These are phyloP conservation scores for Fistularia tabacaria DNA, from an alignment of 2,797 vertebrate genomes.

Conservation along the genomic window DNA sequence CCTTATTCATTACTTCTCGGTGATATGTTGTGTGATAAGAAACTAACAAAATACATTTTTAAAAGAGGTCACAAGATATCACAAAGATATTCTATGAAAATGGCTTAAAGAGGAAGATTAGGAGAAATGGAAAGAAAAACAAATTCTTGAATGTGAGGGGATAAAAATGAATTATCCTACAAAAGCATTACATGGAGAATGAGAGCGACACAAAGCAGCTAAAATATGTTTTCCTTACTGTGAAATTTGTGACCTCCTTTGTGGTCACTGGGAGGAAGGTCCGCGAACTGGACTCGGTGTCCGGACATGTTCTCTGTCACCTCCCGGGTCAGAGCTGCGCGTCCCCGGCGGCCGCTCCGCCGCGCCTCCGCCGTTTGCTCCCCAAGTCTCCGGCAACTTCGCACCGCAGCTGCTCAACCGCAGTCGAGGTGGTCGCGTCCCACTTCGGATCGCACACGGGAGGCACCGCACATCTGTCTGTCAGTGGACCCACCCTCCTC, in stretches of 20 bases:
- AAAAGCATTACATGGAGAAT: background rate
- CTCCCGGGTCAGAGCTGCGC: slow-evolving; percentile 33
- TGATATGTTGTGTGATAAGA: too few relatives aligned
- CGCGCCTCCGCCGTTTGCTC: slow-evolving; percentile 8
- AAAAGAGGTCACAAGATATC: too few relatives aligned
- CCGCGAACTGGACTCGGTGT: slow-evolving; percentile 81
- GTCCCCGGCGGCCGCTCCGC: slow-evolving; percentile 8
- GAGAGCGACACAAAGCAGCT: background rate
- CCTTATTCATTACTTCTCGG: too few relatives aligned
- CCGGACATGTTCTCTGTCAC: slow-evolving; percentile 69
- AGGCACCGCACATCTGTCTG: slow-evolving; percentile 9
- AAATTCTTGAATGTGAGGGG: too few relatives aligned
- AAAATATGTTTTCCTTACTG: slow-evolving; percentile 65
- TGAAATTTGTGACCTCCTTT: slow-evolving; percentile 65
- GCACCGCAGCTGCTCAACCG: slow-evolving; percentile 7
- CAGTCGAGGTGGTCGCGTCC: slow-evolving; percentile 17
- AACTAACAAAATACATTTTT: too few relatives aligned
- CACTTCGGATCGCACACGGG: slow-evolving; percentile 14
- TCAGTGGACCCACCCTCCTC: slow-evolving; percentile 35
- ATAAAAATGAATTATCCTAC: too few relatives aligned
- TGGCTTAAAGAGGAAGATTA: too few relatives aligned
- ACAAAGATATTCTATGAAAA: too few relatives aligned
- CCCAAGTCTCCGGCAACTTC: slow-evolving; percentile 62
- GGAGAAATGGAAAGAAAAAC: too few relatives aligned
- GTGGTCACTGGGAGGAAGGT: slow-evolving; percentile 69